Conservation (phyloP, 2,797 vertebrate species). For the Uromys caudimaculatus region DNA sequence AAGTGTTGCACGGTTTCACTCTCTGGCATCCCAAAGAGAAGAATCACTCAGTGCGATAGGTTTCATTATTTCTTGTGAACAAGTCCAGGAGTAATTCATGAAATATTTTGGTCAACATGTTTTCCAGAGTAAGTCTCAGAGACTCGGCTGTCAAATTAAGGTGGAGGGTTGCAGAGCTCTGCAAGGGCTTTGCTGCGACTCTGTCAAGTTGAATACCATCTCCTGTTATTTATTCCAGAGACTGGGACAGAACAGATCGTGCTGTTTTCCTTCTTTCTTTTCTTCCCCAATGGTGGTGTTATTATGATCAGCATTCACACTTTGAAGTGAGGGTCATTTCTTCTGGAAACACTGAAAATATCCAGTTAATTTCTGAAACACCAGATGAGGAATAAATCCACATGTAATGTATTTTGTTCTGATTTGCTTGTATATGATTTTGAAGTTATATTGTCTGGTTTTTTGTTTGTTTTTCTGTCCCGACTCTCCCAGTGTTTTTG, state of each 20-base stretch:
- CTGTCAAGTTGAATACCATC: not conserved
- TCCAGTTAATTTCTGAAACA: not conserved
- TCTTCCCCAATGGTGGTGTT: not conserved
- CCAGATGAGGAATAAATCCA: not conserved
- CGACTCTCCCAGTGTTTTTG: not conserved
- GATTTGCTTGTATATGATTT: not conserved
- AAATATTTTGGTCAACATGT: slow-evolving; percentile 69
- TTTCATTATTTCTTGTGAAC: slow-evolving; percentile 69
- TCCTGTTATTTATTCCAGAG: slow-evolving; percentile 49
- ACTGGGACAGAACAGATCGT: slow-evolving; percentile 10
- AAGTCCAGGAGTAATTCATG: slow-evolving; percentile 53
- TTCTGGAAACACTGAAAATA: slow-evolving; percentile 2
- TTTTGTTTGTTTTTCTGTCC: not conserved
- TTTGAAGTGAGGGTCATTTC: slow-evolving; percentile 17
- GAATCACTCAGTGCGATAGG: slow-evolving; percentile 36
- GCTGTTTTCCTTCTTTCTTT: not conserved
- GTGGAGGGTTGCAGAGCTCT: not conserved
- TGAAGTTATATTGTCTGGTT: not conserved
- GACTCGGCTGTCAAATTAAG: slow-evolving; percentile 68
- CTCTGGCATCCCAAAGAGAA: slow-evolving; percentile 58
- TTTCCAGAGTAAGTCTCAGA: slow-evolving; percentile 42
- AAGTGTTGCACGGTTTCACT: slow-evolving; percentile 52
- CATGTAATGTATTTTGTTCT: not conserved
- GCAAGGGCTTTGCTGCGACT: not conserved
- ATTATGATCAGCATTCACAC: not conserved